Evolutionary conservation across 1,140 invertebrate species (phyloP).

Genomic region (Triops longicaudatus): DNA sequence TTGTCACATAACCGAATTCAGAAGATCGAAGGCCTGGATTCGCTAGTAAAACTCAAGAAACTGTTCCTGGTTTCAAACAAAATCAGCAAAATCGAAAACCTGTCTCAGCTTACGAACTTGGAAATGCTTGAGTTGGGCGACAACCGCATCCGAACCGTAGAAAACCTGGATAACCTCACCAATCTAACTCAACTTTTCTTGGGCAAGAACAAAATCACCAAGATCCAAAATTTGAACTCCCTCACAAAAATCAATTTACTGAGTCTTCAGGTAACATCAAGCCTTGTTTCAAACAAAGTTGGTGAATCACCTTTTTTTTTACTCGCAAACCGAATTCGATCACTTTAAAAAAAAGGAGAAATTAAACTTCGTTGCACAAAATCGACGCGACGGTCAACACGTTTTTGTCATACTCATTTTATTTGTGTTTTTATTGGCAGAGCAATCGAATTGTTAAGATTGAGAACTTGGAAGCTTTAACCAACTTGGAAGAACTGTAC

Average conservation of each 20-base stretch:
- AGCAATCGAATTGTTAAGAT: slow-evolving; percentile 81
- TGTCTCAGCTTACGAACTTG: slow-evolving; percentile 68
- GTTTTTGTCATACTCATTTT: slow-evolving; percentile 28
- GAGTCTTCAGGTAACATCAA: slow-evolving; percentile 60
- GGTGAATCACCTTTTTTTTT: too few species aligned
- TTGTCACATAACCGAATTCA: slow-evolving; percentile 94
- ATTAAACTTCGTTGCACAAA: too few species aligned
- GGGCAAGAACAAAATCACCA: slow-evolving; percentile 93
- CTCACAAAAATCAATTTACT: slow-evolving; percentile 68
- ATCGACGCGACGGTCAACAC: too few species aligned
- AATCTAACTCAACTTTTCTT: slow-evolving; percentile 71
- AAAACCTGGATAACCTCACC: slow-evolving; percentile 66
- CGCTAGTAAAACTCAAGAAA: slow-evolving; percentile 71
- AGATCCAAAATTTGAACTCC: slow-evolving; percentile 76
- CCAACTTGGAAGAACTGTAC: slow-evolving; percentile 78
- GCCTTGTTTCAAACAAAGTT: neutral
- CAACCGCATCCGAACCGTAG: slow-evolving; percentile 82
- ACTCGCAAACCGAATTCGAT: too few species aligned
- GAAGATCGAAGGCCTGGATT: slow-evolving; percentile 76
- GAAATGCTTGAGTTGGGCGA: slow-evolving; percentile 87
- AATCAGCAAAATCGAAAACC: slow-evolving; percentile 84
- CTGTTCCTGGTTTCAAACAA: slow-evolving; percentile 89
- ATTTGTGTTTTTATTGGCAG: slow-evolving; percentile 38
- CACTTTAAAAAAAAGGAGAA: too few species aligned
- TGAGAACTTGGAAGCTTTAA: slow-evolving; percentile 68